Conservation (phyloP, 2,797 vertebrate genomes). For the Sebastes nivosus region DNA sequence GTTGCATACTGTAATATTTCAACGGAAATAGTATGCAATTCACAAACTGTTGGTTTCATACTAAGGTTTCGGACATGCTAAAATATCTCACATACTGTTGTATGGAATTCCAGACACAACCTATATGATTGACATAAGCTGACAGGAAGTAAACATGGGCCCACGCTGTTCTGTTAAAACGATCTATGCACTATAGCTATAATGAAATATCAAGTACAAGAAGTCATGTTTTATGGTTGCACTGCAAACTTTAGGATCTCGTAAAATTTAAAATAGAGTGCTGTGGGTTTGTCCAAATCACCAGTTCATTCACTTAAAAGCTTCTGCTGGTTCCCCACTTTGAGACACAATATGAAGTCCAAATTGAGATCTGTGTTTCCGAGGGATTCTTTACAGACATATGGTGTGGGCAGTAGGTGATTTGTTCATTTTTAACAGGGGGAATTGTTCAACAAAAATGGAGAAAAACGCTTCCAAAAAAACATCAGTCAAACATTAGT, state of each 20-base stretch:
- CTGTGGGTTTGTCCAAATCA: background rate
- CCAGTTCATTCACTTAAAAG: background rate
- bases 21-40: too few species aligned
- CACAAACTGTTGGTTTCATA: background rate
- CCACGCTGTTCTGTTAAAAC: too few species aligned
- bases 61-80: too few species aligned
- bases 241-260: background rate
- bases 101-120: too few species aligned
- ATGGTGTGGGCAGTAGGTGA: background rate
- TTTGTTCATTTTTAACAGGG: background rate
- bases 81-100: too few species aligned
- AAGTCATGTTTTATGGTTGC: background rate
- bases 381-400: too few species aligned
- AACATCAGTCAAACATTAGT: background rate
- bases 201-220: background rate
- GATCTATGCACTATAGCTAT: too few species aligned
- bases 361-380: background rate
- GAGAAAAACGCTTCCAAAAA: background rate
- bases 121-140: too few species aligned
- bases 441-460: background rate
- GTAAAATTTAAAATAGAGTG: background rate
- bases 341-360: background rate
- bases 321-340: background rate
- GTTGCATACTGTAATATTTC: too few species aligned
- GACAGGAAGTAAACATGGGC: too few species aligned